Percentiles rank a stretch among this genome's conserved stretches.
These are phyloP conservation scores for Pygoscelis adeliae DNA, from an alignment of 2,113 vertebrate genomes.

Conservation along the genomic window DNA sequence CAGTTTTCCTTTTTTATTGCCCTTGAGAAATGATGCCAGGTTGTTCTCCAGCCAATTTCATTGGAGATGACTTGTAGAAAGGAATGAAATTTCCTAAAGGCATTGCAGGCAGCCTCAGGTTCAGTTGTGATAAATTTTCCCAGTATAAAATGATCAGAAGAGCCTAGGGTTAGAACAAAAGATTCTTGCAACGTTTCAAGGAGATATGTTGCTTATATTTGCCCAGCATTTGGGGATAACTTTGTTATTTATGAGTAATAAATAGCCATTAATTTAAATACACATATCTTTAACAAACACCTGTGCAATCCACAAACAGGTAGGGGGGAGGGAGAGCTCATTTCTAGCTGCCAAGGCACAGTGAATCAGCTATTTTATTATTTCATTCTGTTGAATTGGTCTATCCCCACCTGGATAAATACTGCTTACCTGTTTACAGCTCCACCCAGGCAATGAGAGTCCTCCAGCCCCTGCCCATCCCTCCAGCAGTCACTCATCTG, in stretches of 20 bases:
- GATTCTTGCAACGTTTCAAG: not conserved
- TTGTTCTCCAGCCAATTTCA: not conserved
- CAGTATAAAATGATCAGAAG: not conserved
- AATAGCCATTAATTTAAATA: not conserved
- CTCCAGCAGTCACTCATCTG: not conserved
- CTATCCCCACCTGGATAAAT: slow-evolving; percentile 8
- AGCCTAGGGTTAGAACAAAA: not conserved
- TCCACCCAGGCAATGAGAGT: not conserved
- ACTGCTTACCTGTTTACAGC: not conserved
- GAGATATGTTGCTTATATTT: not conserved
- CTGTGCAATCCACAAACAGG: not conserved
- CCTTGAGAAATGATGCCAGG: not conserved
- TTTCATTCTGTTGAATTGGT: not conserved
- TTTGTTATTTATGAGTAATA: not conserved
- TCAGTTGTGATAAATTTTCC: not conserved
- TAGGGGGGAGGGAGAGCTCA: not conserved
- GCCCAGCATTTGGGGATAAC: not conserved
- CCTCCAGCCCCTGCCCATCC: slow-evolving; percentile 24
- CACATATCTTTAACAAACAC: not conserved
- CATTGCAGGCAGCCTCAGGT: not conserved
- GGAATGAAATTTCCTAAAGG: not conserved
- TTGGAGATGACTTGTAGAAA: not conserved
- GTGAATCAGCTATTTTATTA: not conserved
- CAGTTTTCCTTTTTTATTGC: not conserved
- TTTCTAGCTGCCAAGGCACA: not conserved